phyloP scores from a whole-genome alignment of 2,113 vertebrate species.

The Bettongia penicillata region DNA sequence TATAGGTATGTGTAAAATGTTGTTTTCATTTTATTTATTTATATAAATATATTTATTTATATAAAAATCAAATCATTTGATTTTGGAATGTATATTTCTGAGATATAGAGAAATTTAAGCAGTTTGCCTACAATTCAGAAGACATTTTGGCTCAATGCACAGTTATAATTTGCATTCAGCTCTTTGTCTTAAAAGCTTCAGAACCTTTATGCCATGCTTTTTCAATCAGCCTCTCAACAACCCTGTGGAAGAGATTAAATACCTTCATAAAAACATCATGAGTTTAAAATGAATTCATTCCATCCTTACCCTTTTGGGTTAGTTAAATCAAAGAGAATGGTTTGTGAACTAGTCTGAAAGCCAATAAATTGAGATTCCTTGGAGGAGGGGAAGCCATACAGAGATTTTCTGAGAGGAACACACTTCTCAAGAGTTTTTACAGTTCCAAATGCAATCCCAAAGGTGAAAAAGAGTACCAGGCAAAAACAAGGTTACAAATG shows the following conservation, averaged over 20 bases:
- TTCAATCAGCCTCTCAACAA: neutral
- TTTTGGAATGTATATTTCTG: neutral
- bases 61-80: constrained; percentile 32
- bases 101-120: constrained; percentile 41
- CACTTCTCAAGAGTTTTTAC: neutral
- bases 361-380: neutral
- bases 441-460: neutral
- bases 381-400: neutral
- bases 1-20: neutral
- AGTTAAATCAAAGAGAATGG: neutral
- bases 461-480: neutral
- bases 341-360: neutral
- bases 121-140: constrained; percentile 35
- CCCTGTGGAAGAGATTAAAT: constrained; percentile 4
- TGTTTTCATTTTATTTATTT: constrained; percentile 27
- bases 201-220: neutral
- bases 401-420: neutral
- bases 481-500: neutral
- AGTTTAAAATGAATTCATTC: constrained; percentile 25
- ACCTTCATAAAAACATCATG: constrained; percentile 25
- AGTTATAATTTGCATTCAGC: constrained; percentile 4
- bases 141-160: neutral
- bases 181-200: neutral
- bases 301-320: neutral
- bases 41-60: too few relatives aligned